These are phyloP conservation scores for Gortyna flavago DNA, from an alignment of 2,888 invertebrate genomes.

Conservation along the genomic window DNA sequence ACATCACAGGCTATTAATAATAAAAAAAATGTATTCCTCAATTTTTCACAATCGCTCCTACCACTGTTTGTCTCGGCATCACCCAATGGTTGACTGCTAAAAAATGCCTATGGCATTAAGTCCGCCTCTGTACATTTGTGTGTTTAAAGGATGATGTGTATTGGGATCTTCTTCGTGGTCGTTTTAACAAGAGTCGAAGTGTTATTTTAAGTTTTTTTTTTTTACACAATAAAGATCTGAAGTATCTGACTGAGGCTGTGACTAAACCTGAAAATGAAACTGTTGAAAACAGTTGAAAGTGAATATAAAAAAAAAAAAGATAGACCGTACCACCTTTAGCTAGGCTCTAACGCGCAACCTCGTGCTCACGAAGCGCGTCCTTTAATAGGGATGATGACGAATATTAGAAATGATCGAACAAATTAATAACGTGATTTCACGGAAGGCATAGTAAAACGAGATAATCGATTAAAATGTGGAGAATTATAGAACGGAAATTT, in stretches of 20 bases:
- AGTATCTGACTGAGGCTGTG: not conserved
- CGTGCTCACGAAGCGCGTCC: not conserved
- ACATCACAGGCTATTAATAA: too few species aligned
- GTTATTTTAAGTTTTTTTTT: not conserved
- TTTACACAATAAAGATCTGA: not conserved
- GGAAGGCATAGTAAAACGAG: too few species aligned
- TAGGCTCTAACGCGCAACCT: not conserved
- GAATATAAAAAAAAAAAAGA: too few species aligned
- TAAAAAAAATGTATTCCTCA: too few species aligned
- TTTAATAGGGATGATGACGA: not conserved
- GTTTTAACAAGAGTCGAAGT: not conserved
- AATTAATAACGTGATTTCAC: not conserved
- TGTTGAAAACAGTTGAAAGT: not conserved
- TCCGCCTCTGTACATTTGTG: too few species aligned
- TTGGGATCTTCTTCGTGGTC: not conserved
- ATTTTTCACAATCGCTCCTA: too few species aligned
- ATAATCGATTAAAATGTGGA: too few species aligned
- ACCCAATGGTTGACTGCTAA: too few species aligned
- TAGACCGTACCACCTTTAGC: not conserved
- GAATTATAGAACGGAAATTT: too few species aligned
- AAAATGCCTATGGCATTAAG: too few species aligned
- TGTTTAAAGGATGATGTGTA: too few species aligned
- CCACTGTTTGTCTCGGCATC: too few species aligned
- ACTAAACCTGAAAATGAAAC: not conserved
- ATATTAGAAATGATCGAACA: not conserved